Evolutionary conservation across 2,797 vertebrate species (phyloP), one percentile per base, ranked within the genome.

Genomic region (Chiroxiphia lanceolata): DNA sequence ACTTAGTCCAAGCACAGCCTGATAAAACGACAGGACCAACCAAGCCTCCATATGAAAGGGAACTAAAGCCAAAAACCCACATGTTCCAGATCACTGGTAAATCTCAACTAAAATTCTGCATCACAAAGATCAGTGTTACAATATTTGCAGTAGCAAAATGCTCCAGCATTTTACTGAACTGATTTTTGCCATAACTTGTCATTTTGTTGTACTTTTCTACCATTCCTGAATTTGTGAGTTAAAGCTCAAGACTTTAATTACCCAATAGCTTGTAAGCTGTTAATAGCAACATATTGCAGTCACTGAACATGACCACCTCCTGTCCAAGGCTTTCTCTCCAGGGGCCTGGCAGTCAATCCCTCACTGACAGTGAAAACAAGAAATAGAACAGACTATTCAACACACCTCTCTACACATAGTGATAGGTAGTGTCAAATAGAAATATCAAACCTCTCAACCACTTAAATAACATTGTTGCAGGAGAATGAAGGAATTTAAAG

Each of bases 21-120:
- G 27, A 67, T 76, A 72, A 60, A 80, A 64, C 0, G 1, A 34
- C 40, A 65, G 23, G 29, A 38, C 26, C 53, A 86, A 60, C 10
- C 14, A 25, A 47, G 51, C 10, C 31, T 36, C 42, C 56, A 51
- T 4, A 50, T 0, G 0, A 81, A 53, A 7, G 3, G 9, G 6
- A 93, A 36, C 19, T 71, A 71, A 81, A 86, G 44, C 23, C 63
- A 88, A 72, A 92, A 81, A 11, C 25, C 19, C 38, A 74, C 31
- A 57, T 0, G 5, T 79, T 81, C 40, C 45, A 87, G 25, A 82
- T 27, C 40, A 64, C 26, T 31, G 18, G 34, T 50, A 83, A 83
- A 80, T 64, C 65, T 57, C 42, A 47, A 47, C 40, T 69, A 51
- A 53, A 64, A 74, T 59, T 45, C n/a, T 54, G 15, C 19, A 75